Evolutionary conservation across 2,113 vertebrate species (phyloP).

Genomic region (Python bivittatus): DNA sequence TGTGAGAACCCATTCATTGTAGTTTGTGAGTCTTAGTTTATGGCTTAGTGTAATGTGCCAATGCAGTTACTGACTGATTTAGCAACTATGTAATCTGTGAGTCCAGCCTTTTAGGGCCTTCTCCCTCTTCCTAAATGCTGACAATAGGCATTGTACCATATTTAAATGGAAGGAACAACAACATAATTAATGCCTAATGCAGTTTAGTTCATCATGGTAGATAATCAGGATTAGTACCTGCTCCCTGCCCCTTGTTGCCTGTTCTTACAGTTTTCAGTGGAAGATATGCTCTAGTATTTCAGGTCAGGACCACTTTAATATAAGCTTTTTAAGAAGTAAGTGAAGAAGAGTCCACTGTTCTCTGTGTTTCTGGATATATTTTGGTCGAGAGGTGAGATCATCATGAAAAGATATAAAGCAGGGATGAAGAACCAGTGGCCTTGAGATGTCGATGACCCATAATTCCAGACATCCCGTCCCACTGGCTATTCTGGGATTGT

Average conservation of each 20-base stretch:
- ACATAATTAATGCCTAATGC: not conserved
- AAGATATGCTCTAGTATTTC: not conserved
- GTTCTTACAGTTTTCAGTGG: not conserved
- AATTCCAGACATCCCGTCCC: not conserved
- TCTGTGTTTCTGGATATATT: not conserved
- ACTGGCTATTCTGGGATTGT: not conserved
- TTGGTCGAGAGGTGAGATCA: not conserved
- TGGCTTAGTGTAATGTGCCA: not conserved
- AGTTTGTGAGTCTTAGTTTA: not conserved
- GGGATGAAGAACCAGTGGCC: not conserved
- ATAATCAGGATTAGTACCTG: not conserved
- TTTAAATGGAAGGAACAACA: not conserved
- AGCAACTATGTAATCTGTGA: not conserved
- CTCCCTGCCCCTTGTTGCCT: not conserved
- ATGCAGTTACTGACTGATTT: not conserved
- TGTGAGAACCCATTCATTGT: not conserved
- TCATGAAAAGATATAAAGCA: not conserved
- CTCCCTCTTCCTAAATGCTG: not conserved
- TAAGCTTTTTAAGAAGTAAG: not conserved
- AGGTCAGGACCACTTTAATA: not conserved
- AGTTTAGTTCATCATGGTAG: not conserved
- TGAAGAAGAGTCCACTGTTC: not conserved
- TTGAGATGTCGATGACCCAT: not conserved
- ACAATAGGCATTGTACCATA: not conserved
- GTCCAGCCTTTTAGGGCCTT: not conserved